phyloP scores from a whole-genome alignment of 2,797 vertebrate species.

The Poecile montanus region DNA sequence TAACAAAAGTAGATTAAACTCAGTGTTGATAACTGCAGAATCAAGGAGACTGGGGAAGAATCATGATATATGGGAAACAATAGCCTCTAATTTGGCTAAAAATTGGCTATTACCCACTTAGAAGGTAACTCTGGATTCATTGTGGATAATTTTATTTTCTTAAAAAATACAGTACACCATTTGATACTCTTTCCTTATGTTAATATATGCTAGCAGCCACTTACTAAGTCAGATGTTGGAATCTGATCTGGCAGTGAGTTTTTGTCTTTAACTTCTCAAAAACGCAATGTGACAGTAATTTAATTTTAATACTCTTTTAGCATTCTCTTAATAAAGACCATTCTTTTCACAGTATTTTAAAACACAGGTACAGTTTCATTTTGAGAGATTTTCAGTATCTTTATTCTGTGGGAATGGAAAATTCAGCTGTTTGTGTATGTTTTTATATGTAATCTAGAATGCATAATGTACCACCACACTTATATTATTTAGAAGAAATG shows the following conservation, averaged over 20 bases:
- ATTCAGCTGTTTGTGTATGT: neutral
- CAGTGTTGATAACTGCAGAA: neutral
- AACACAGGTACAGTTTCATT: neutral
- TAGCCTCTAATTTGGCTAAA: neutral
- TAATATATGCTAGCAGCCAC: neutral
- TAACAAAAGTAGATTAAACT: neutral
- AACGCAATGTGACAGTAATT: neutral
- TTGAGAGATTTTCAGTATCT: neutral
- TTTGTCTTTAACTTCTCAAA: neutral
- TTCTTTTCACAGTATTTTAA: neutral
- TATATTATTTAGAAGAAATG: neutral
- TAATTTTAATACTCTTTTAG: neutral
- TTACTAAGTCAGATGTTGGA: neutral
- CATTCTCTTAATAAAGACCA: neutral
- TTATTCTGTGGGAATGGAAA: neutral
- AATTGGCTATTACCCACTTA: neutral
- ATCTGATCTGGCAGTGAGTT: neutral
- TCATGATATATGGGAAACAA: neutral
- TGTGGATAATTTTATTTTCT: neutral
- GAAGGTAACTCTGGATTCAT: neutral
- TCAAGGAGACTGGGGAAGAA: neutral
- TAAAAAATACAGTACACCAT: neutral
- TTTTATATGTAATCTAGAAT: neutral
- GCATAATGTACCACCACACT: neutral
- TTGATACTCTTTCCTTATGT: neutral